Base-by-base conservation (phyloP, 2,113 vertebrate genomes). In the Crotalus tigris region DNA sequence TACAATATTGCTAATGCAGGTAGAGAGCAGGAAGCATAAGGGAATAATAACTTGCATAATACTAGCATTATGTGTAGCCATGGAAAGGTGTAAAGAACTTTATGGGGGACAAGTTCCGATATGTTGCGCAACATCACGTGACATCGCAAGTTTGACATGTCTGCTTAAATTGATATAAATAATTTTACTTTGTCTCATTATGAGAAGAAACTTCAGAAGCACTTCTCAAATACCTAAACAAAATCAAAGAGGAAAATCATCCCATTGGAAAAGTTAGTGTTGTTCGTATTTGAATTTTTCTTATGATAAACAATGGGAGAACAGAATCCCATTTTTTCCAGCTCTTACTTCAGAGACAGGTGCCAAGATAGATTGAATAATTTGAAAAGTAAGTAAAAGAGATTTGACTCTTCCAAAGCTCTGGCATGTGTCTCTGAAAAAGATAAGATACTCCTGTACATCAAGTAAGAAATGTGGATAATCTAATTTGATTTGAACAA, bases 111-210 rank as follows among this genome's bases (percentile, higher is more conserved):
- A 51, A 51, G 49, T 51, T 51, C 49, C 7, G 8, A 51, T 51
- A 51, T 1, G 7, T 51, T 7, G 1, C 8, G 1, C 7, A 1
- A 51, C 7, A 0, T 51, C 49, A 51, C 49, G 8, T 51, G 8
- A 51, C 49, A 7, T 51, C 1, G 49, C 49, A 1, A 51, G 49
- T 51, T 51, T 51, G 49, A 51, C 49, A 51, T 51, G 49, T 51
- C 49, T 54, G 4, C 11, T 11, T 53, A 29, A 33, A 7, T 69
- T 33, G 4, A 17, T 51, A 53, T 9, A 46, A 69, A 26, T 29
- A 26, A 69, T 19, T 10, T 23, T 89, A 4, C 55, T 89, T 1
- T 59, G 39, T 46, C 58, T 44, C 11, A 89, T 39, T 39, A 33
- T 44, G 33, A 88, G 46, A 90, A 5, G 49, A 24, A 53, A 69